phyloP scores from a whole-genome alignment of 2,888 invertebrate genomes.

The Hemistola chrysoprasaria region DNA sequence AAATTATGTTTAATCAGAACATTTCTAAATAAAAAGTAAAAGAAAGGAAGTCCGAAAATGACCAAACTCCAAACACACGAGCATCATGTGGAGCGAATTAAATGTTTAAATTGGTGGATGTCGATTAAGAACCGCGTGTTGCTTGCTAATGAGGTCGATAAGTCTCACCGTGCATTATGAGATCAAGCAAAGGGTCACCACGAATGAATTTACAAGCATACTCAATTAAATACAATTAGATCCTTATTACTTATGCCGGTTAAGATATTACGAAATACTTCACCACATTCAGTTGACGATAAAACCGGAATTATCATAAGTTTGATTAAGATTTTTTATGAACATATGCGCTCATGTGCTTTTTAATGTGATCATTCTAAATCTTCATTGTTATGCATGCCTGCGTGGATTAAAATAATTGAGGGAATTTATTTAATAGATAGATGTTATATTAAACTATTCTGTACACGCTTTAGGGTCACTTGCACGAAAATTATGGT shows the following conservation, averaged over 20 bases:
- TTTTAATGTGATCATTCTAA: slow-evolving; percentile 25
- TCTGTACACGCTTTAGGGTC: no score
- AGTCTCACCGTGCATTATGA: slow-evolving; percentile 66
- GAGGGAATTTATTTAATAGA: slow-evolving; percentile 8
- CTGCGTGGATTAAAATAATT: slow-evolving; percentile 25
- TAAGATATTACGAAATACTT: slow-evolving; percentile 36
- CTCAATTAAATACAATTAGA: slow-evolving; percentile 68
- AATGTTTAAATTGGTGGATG: slow-evolving; percentile 57
- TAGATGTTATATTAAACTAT: no score
- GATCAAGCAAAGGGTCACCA: slow-evolving; percentile 70
- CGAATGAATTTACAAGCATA: slow-evolving; percentile 72
- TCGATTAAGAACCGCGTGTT: slow-evolving; percentile 67
- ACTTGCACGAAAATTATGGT: no score
- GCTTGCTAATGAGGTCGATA: slow-evolving; percentile 68
- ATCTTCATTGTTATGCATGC: slow-evolving; percentile 19
- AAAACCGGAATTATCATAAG: slow-evolving; percentile 27
- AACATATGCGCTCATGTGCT: slow-evolving; percentile 25
- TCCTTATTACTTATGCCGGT: slow-evolving; percentile 42
- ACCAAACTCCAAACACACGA: slow-evolving; percentile 38
- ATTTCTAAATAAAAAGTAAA: slow-evolving; percentile 37
- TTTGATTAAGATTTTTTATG: slow-evolving; percentile 26
- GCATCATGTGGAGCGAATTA: slow-evolving; percentile 45
- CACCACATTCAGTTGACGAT: slow-evolving; percentile 25
- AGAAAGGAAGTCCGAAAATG: slow-evolving; percentile 33
- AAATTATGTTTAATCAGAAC: slow-evolving; percentile 3